phyloP scores from a whole-genome alignment of 2,888 invertebrate genomes.

The Mechanitis mazaeus region DNA sequence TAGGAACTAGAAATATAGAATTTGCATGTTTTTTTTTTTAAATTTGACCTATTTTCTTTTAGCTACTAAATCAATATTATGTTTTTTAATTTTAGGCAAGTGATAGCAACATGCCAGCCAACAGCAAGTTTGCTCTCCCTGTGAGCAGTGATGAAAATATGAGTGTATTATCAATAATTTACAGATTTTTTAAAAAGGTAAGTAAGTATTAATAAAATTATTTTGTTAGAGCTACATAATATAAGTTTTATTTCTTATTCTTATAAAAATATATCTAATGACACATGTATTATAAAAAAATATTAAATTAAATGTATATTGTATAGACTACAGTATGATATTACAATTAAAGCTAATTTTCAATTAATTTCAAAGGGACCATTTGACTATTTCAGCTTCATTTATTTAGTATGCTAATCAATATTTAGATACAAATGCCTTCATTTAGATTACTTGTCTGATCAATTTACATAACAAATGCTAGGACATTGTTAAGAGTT shows the following conservation, averaged over 20 bases:
- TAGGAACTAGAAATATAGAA: too few relatives aligned
- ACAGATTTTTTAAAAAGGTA: conserved; percentile 80
- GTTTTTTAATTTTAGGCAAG: conserved; percentile 44
- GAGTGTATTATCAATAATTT: conserved; percentile 77
- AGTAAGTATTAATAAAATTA: conserved; percentile 20
- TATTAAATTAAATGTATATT: background rate
- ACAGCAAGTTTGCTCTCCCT: conserved; percentile 63
- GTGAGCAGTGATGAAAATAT: conserved; percentile 63
- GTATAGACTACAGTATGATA: background rate
- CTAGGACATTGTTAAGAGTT: conserved; percentile 21
- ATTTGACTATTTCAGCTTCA: too few relatives aligned
- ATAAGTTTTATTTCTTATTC: too few relatives aligned
- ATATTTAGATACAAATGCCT: conserved; percentile 1
- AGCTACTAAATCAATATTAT: too few relatives aligned
- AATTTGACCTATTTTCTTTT: too few relatives aligned
- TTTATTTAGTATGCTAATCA: background rate
- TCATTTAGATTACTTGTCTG: conserved; percentile 5
- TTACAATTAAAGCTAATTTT: too few relatives aligned
- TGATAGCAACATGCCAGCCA: conserved; percentile 57
- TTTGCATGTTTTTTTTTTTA: too few relatives aligned
- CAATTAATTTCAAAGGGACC: too few relatives aligned
- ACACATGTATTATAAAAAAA: background rate
- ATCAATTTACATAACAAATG: conserved; percentile 5
- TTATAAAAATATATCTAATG: background rate
- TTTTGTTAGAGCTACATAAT: too few relatives aligned